Conservation (phyloP, 2,113 vertebrate genomes). For the Pseudonaja textilis region DNA sequence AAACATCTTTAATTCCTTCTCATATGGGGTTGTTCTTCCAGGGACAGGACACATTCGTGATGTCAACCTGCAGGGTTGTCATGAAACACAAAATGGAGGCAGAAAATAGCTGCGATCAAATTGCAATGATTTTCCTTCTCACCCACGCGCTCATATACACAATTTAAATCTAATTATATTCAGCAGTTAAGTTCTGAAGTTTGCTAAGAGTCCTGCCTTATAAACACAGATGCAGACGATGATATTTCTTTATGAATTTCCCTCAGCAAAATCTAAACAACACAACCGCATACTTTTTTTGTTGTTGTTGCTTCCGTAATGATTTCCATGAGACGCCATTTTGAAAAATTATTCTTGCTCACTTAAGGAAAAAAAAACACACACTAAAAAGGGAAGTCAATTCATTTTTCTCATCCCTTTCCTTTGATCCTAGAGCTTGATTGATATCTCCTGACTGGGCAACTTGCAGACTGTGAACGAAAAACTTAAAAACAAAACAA, state of each 20-base stretch:
- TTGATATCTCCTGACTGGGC: conserved; percentile 29
- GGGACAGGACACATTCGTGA: neutral
- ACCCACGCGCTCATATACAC: neutral
- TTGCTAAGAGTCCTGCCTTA: neutral
- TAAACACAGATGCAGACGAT: neutral
- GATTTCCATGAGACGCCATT: neutral
- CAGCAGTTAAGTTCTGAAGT: neutral
- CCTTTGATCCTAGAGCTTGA: conserved; percentile 45
- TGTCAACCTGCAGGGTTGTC: neutral
- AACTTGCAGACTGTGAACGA: conserved; percentile 37
- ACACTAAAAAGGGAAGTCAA: neutral
- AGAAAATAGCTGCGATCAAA: neutral
- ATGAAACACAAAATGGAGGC: neutral
- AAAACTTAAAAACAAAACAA: conserved; percentile 33
- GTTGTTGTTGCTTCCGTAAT: neutral
- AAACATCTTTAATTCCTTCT: neutral
- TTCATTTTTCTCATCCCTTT: neutral
- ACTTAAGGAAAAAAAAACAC: neutral
- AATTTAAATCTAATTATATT: neutral
- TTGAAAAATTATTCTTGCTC: neutral
- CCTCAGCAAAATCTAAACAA: neutral
- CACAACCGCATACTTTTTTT: neutral
- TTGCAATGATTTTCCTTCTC: neutral
- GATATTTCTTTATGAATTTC: neutral
- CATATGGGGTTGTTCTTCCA: neutral